These are phyloP conservation scores for Drosophila lacertosa DNA, from an alignment of 1,140 invertebrate species.

Conservation along the genomic window DNA sequence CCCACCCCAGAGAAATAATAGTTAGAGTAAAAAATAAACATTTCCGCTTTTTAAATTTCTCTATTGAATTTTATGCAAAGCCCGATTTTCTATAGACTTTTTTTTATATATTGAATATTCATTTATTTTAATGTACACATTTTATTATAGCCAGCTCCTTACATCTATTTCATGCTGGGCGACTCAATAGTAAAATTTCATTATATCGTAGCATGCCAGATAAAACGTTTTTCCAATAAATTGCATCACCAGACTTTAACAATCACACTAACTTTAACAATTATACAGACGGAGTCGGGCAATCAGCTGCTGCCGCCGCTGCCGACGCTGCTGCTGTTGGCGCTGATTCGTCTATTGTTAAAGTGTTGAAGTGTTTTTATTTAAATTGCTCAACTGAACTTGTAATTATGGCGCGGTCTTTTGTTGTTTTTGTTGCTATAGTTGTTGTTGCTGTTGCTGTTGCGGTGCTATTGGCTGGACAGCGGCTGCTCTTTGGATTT, in stretches of 20 bases:
- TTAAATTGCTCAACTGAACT: constrained; percentile 80
- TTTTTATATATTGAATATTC: constrained; percentile 4
- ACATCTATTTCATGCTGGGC: constrained; percentile 23
- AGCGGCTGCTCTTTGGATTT: constrained; percentile 40
- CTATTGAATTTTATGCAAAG: not conserved
- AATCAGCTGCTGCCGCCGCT: constrained; percentile 15
- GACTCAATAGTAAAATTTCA: constrained; percentile 23
- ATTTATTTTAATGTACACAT: not conserved
- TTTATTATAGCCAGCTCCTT: not conserved
- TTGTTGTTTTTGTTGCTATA: constrained; percentile 12
- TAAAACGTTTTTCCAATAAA: constrained; percentile 72
- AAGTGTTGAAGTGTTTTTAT: constrained; percentile 81
- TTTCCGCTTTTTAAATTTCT: constrained; percentile 1
- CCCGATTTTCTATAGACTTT: not conserved
- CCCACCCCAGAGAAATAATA: not conserved
- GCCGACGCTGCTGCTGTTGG: constrained; percentile 12
- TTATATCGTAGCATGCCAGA: constrained; percentile 21
- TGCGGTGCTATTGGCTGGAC: constrained; percentile 28
- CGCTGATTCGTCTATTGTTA: constrained; percentile 66
- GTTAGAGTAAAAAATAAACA: not conserved
- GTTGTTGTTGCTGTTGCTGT: constrained; percentile 49
- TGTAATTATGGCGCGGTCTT: constrained; percentile 67
- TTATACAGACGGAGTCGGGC: constrained; percentile 15
- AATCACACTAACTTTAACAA: constrained; percentile 36
- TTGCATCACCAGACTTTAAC: constrained; percentile 68